Conservation (phyloP, 2,888 invertebrate species). For the Hybos culiciformis region DNA sequence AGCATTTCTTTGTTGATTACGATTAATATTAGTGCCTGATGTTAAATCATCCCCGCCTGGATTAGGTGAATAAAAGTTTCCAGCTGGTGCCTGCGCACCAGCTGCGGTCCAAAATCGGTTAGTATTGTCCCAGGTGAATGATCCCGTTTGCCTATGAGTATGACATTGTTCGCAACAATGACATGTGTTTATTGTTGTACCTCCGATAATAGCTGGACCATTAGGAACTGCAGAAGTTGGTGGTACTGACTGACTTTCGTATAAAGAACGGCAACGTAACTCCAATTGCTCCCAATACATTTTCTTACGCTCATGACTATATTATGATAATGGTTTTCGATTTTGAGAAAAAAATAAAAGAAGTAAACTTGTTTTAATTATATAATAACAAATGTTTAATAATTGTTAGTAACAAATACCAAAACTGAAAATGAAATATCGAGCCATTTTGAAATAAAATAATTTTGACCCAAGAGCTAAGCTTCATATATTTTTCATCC, state of each 20-base stretch:
- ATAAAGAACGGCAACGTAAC: slow-evolving; percentile 65
- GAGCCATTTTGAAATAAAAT: background rate
- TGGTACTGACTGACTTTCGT: slow-evolving; percentile 37
- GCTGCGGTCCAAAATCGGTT: slow-evolving; percentile 40
- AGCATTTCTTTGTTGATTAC: background rate
- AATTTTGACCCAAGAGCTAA: too few relatives aligned
- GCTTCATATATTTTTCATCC: too few relatives aligned
- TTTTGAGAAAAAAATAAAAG: slow-evolving; percentile 10
- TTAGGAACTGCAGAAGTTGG: slow-evolving; percentile 17
- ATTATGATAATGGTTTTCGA: slow-evolving; percentile 16
- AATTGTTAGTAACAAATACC: background rate
- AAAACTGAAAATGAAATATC: background rate
- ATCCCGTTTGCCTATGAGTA: slow-evolving; percentile 39
- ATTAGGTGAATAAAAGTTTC: slow-evolving; percentile 74
- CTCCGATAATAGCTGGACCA: slow-evolving; percentile 35
- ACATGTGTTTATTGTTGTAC: slow-evolving; percentile 34
- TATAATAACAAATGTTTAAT: too few relatives aligned
- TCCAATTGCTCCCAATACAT: slow-evolving; percentile 92
- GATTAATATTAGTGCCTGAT: slow-evolving; percentile 6
- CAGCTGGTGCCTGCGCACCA: slow-evolving; percentile 35
- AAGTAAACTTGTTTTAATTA: background rate
- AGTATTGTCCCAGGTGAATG: slow-evolving; percentile 44
- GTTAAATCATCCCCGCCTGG: slow-evolving; percentile 45
- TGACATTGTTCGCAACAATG: slow-evolving; percentile 59
- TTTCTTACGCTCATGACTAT: slow-evolving; percentile 81